Conservation (phyloP, 2,888 invertebrate genomes). For the Oeneis ivallda region DNA sequence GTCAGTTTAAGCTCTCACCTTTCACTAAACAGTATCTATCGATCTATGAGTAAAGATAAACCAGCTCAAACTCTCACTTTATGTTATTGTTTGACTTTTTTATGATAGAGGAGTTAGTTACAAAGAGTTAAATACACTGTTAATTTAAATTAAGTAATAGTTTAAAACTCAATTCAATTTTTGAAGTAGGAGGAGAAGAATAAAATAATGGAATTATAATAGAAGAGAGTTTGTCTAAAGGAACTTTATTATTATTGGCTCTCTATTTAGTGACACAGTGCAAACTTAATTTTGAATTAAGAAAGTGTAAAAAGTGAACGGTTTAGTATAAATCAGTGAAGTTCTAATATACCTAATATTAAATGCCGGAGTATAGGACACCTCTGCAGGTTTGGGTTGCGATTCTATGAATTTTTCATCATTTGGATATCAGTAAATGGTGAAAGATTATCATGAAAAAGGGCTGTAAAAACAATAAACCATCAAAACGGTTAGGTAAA, state of each 20-base stretch:
- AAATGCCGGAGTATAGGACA: not conserved
- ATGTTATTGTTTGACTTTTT: too few relatives aligned
- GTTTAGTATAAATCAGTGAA: conserved; percentile 2
- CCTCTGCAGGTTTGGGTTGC: too few relatives aligned
- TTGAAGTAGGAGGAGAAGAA: not conserved
- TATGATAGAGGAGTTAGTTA: too few relatives aligned
- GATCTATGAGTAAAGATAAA: too few relatives aligned
- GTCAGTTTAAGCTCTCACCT: too few relatives aligned
- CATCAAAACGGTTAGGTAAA: not conserved
- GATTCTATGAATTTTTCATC: too few relatives aligned
- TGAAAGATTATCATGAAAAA: not conserved
- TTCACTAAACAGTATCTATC: too few relatives aligned
- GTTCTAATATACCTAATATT: conserved; percentile 5
- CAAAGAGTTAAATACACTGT: too few relatives aligned
- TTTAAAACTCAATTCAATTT: not conserved
- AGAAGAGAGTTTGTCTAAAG: not conserved
- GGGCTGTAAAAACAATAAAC: too few relatives aligned
- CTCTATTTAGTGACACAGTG: conserved; percentile 14
- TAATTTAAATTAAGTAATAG: not conserved
- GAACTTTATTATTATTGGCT: conserved; percentile 6
- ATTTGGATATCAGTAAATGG: not conserved
- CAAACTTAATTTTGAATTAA: conserved; percentile 1
- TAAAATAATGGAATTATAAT: not conserved
- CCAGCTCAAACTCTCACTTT: too few relatives aligned
- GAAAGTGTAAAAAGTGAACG: not conserved